These are phyloP conservation scores for Leptopterna dolabrata DNA, from an alignment of 2,888 invertebrate species.

Conservation along the genomic window DNA sequence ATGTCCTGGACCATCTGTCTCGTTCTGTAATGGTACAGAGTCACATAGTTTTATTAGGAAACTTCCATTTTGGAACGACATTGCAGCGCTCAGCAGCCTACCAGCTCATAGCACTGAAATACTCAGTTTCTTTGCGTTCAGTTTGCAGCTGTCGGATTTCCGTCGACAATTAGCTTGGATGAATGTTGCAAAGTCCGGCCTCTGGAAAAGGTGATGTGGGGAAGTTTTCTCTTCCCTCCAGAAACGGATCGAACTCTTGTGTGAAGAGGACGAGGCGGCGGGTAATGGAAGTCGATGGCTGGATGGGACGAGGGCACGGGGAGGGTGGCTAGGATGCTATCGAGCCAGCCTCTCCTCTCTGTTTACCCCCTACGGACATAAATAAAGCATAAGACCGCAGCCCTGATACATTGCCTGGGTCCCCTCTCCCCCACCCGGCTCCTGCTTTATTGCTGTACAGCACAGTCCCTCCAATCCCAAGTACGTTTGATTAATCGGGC, in stretches of 20 bases:
- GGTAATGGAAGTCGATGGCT: neutral
- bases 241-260: neutral
- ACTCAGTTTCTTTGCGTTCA: no score
- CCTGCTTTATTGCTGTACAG: conserved; percentile 47
- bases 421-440: neutral
- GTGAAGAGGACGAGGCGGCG: neutral
- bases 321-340: conserved; percentile 6
- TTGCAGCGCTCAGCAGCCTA: no score
- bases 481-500: conserved; percentile 47
- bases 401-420: conserved; percentile 49
- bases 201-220: neutral
- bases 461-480: conserved; percentile 38
- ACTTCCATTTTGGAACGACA: no score
- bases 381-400: conserved; percentile 57
- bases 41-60: no score
- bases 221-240: neutral
- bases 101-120: no score
- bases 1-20: no score
- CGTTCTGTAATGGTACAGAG: no score
- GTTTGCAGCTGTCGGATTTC: no score
- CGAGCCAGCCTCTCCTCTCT: conserved; percentile 47
- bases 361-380: conserved; percentile 53
- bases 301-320: neutral
- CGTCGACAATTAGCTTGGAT: no score
- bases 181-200: no score